Evolutionary conservation across 2,797 vertebrate genomes (phyloP), one percentile per base, ranked within the genome.

Genomic region (Clarias platycephalus): DNA sequence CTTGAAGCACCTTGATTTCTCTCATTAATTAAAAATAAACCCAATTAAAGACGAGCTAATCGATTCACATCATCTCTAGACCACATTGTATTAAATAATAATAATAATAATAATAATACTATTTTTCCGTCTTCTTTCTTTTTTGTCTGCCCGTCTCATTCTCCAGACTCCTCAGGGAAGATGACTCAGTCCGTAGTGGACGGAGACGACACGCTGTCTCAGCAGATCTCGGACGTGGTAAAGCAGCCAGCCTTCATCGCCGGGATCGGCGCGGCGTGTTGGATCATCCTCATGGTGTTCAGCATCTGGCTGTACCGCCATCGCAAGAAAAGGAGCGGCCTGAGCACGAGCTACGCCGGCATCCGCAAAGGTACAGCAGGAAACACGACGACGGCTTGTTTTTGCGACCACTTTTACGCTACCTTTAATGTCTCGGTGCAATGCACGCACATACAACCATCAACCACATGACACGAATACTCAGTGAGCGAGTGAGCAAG

Each of bases 271-370:
- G 97, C 97, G 0, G 98, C 97, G 9, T 99, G 98, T 75, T 99
- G 98, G 98, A 97, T 99, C 89, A 97, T 99, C 90, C 96, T 99
- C 76, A 98, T 98, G 97, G 96, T 99, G 82, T 99, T 99, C 93
- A 99, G 98, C 91, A 95, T 99, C 93, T 99, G 98, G 98, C 91
- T 99, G 2, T 99, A 99, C 85, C 94, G 97, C 0, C 98, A 99
- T 91, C 91, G 97, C 22, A 99, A 99, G 94, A 99, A 99, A 89
- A 94, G 98, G 82, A 98, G 92, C 0, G 97, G 98, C 6, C 96
- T 99, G 72, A 95, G 95, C 81, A 98, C 96, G 91, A 98, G 97
- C 90, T 99, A 99, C 0, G 97, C 98, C 72, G 98, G 98, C 85
- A 99, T 99, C 88, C 95, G 98, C 90, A 99, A 99, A 96, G 98